phyloP scores from a whole-genome alignment of 2,113 vertebrate species.

The Cacatua alba region DNA sequence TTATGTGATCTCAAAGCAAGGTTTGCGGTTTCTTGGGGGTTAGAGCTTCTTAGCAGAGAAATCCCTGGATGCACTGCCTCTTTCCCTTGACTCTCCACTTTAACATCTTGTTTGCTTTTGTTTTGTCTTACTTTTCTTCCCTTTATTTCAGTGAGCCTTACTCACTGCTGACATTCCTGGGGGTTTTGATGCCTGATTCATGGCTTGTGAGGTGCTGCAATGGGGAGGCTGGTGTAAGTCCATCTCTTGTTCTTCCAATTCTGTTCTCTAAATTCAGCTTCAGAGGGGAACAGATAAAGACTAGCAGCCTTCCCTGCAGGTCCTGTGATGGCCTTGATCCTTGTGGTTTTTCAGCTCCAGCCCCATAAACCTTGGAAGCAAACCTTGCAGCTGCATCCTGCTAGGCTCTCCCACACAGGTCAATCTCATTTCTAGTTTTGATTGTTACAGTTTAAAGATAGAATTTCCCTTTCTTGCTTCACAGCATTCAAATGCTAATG shows the following conservation, averaged over 20 bases:
- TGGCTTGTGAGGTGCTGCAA: not conserved
- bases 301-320: not conserved
- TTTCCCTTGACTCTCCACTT: not conserved
- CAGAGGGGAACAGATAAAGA: not conserved
- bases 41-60: not conserved
- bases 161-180: not conserved
- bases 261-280: not conserved
- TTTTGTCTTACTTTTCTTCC: not conserved
- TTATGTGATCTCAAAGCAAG: rapidly evolving
- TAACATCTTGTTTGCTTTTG: not conserved
- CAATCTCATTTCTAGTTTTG: conserved; percentile 58
- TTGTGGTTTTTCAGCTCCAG: not conserved
- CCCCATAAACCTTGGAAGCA: not conserved
- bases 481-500: conserved; percentile 63
- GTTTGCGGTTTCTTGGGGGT: not conserved
- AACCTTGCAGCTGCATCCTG: conserved; percentile 41
- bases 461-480: conserved; percentile 57
- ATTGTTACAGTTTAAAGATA: conserved; percentile 57
- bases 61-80: not conserved
- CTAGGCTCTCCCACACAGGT: conserved; percentile 15
- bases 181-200: not conserved
- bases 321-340: not conserved
- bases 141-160: not conserved
- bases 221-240: not conserved
- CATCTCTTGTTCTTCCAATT: not conserved